A percentile compares a stretch with the other conserved stretches of the same genome.
Conservation (phyloP, 2,113 vertebrate species). For the Mus spicilegus region DNA sequence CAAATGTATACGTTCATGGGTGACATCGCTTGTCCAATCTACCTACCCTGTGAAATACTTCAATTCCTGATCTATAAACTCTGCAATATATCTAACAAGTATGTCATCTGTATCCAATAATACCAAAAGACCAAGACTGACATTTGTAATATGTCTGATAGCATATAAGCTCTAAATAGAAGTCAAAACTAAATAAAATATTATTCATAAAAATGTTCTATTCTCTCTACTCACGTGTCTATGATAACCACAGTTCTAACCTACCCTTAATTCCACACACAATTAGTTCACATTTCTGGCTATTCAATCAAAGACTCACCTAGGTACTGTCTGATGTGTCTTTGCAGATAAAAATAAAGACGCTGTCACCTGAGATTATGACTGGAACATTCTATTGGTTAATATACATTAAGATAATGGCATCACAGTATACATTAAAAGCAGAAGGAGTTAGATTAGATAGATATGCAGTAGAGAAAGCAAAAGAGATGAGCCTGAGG, state of each 20-base stretch:
- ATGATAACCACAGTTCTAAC: background rate
- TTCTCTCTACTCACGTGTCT: background rate
- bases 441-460: background rate
- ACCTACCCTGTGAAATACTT: background rate
- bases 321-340: accelerated
- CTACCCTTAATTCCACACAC: background rate
- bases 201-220: background rate
- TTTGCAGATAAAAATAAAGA: background rate
- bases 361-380: background rate
- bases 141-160: background rate
- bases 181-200: background rate
- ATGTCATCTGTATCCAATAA: background rate
- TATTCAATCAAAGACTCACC: background rate
- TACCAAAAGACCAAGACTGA: background rate
- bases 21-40: background rate
- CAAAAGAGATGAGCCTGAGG: background rate
- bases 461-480: background rate
- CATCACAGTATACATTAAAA: background rate
- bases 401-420: background rate
- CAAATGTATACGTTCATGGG: background rate
- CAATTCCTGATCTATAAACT: background rate
- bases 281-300: background rate
- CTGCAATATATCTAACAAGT: background rate
- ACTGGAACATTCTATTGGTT: background rate
- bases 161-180: background rate